Percentiles rank a stretch among this genome's conserved stretches.
phyloP scores from a whole-genome alignment of 2,113 vertebrate species.

The Sclerurus mexicanus region DNA sequence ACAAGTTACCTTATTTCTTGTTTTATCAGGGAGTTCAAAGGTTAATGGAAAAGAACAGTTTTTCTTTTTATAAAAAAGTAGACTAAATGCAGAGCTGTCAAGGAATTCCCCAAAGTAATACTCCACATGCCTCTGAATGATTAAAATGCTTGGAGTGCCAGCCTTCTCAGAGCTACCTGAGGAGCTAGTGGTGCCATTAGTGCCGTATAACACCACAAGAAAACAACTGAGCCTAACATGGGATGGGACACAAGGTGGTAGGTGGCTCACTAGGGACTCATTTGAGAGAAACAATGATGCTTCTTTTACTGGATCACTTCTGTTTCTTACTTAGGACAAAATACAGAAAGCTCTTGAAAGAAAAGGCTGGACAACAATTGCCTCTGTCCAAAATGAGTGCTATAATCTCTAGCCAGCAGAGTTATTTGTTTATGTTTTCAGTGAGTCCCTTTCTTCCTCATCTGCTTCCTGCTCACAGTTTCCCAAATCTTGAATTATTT shows the following conservation, averaged over 20 bases:
- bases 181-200: not conserved
- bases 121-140: not conserved
- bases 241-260: not conserved
- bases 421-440: slow-evolving; percentile 56
- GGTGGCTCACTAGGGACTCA: not conserved
- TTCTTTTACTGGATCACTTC: not conserved
- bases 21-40: not conserved
- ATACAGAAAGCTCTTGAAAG: not conserved
- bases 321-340: not conserved
- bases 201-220: not conserved
- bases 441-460: slow-evolving; percentile 20
- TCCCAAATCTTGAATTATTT: slow-evolving; percentile 45
- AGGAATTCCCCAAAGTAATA: not conserved
- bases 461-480: slow-evolving; percentile 46
- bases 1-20: not conserved
- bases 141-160: not conserved
- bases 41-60: not conserved
- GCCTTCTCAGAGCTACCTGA: not conserved
- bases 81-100: not conserved
- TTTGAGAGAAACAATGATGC: not conserved
- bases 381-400: not conserved
- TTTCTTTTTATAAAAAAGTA: not conserved
- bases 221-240: not conserved
- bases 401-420: slow-evolving; percentile 21
- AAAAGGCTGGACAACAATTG: not conserved